These are phyloP conservation scores for Apogon hyalosoma DNA, from an alignment of 2,797 vertebrate genomes.

Conservation along the genomic window DNA sequence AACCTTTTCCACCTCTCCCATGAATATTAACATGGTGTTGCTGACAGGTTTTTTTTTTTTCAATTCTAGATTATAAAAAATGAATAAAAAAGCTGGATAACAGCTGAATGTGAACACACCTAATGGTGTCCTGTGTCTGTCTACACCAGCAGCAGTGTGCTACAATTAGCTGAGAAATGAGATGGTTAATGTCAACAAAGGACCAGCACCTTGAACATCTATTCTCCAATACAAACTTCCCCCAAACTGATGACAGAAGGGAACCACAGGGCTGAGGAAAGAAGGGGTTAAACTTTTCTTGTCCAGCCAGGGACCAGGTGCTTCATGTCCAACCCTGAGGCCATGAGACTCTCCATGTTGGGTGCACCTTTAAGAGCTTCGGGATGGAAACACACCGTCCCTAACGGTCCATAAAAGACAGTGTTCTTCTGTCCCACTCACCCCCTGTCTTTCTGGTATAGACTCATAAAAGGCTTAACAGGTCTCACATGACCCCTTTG, in stretches of 20 bases:
- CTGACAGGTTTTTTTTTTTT: too few species aligned
- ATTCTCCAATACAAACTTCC: too few species aligned
- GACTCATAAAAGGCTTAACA: conserved; percentile 72
- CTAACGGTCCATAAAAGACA: conserved; percentile 68
- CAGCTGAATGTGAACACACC: too few species aligned
- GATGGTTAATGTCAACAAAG: too few species aligned
- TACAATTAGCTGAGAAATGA: too few species aligned
- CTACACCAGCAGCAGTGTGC: too few species aligned
- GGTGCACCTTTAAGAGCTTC: conserved; percentile 66
- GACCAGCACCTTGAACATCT: too few species aligned
- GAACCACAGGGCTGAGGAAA: conserved; percentile 7
- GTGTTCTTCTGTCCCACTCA: conserved; percentile 32
- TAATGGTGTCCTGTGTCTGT: too few species aligned
- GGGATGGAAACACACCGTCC: conserved; percentile 60
- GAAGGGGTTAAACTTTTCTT: conserved; percentile 48
- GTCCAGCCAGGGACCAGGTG: conserved; percentile 63
- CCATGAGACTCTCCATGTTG: conserved; percentile 36
- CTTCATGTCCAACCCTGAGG: conserved; percentile 46
- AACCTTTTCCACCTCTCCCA: too few species aligned
- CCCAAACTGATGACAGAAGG: background rate
- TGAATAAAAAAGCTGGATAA: too few species aligned
- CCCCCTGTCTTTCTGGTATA: conserved; percentile 54
- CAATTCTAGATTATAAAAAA: too few species aligned
- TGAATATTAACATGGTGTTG: too few species aligned
- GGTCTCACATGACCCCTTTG: conserved; percentile 58